These are phyloP conservation scores for Dexiosoma caninum DNA, from an alignment of 2,888 invertebrate genomes.

Conservation along the genomic window DNA sequence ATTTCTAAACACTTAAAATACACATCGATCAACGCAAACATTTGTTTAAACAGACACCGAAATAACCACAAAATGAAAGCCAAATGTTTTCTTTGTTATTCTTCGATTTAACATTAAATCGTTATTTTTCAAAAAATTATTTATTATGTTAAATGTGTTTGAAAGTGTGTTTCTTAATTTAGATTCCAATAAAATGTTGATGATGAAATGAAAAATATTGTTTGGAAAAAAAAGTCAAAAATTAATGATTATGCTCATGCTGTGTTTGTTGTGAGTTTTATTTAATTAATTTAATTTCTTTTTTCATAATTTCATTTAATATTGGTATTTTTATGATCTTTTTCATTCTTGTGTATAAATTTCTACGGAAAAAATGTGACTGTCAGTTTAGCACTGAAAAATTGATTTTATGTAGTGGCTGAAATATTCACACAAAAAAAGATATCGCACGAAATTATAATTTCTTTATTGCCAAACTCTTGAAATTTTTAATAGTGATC, in stretches of 20 bases:
- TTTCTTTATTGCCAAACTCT: too few species aligned
- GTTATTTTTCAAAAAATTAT: conserved; percentile 30
- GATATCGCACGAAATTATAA: too few species aligned
- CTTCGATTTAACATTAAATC: conserved; percentile 29
- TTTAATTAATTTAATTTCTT: conserved; percentile 48
- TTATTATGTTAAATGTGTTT: conserved; percentile 19
- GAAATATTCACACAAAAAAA: too few species aligned
- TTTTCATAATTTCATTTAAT: conserved; percentile 55
- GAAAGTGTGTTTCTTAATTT: not conserved
- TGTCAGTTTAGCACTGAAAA: not conserved
- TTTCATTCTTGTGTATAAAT: not conserved
- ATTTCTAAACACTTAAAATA: conserved; percentile 18
- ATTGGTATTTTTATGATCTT: not conserved
- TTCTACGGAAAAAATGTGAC: not conserved
- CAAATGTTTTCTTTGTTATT: conserved; percentile 21
- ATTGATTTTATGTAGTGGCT: too few species aligned
- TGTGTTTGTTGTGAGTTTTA: conserved; percentile 45
- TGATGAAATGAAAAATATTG: conserved; percentile 33
- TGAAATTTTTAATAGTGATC: too few species aligned
- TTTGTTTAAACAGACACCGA: conserved; percentile 2
- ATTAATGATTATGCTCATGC: conserved; percentile 25
- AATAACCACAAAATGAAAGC: not conserved
- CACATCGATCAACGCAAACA: conserved; percentile 45
- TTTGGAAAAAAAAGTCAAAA: not conserved
- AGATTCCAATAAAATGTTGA: conserved; percentile 26